A percentile compares a stretch with the other conserved stretches of the same genome.
These are phyloP conservation scores for Eupsilia transversa DNA, from an alignment of 2,888 invertebrate species.

Conservation along the genomic window DNA sequence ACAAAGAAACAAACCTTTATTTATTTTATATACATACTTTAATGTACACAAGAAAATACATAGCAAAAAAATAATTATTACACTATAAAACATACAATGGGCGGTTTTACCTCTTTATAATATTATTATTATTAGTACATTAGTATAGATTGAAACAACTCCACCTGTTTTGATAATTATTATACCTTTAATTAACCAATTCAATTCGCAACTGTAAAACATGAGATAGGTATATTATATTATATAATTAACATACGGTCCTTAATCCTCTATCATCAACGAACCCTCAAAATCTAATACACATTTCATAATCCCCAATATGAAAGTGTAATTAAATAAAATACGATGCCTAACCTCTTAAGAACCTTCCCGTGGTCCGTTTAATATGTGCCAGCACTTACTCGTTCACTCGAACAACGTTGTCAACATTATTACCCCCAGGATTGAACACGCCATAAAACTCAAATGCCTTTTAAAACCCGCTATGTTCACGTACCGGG, in stretches of 20 bases:
- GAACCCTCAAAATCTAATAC: not conserved
- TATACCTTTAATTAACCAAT: too few species aligned
- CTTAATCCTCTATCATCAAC: slow-evolving; percentile 10
- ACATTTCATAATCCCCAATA: slow-evolving; percentile 41
- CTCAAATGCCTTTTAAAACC: slow-evolving; percentile 73
- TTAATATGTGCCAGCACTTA: slow-evolving; percentile 65
- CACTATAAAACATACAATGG: too few species aligned
- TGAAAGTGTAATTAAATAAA: slow-evolving; percentile 51
- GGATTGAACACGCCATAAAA: slow-evolving; percentile 75
- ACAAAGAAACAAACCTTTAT: too few species aligned
- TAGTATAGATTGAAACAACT: too few species aligned
- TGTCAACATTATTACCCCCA: slow-evolving; percentile 73
- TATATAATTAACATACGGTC: not conserved
- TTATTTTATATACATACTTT: too few species aligned
- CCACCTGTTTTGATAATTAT: too few species aligned
- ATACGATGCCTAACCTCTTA: slow-evolving; percentile 37
- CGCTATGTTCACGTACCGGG: slow-evolving; percentile 66
- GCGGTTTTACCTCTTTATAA: too few species aligned
- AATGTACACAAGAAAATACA: too few species aligned
- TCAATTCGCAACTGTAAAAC: too few species aligned
- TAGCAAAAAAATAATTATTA: too few species aligned
- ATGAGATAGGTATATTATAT: too few species aligned
- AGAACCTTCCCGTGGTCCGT: slow-evolving; percentile 46
- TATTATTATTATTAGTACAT: too few species aligned
- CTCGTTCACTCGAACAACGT: slow-evolving; percentile 67